A percentile compares a stretch with the other conserved stretches of the same genome.
Conservation (phyloP, 2,113 vertebrate species). For the Arvicanthis niloticus region DNA sequence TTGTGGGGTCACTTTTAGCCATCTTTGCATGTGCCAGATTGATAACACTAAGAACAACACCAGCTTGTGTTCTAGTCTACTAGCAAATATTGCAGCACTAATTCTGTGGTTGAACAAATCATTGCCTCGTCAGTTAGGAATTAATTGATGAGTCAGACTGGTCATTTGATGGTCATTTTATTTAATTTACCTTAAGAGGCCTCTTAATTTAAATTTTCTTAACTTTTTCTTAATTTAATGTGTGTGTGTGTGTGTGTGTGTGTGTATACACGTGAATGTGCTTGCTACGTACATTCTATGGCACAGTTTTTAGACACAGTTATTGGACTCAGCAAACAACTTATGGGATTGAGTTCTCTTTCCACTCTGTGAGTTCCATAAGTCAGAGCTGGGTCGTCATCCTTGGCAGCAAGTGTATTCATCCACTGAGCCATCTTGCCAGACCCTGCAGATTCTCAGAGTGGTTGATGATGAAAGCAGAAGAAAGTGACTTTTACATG, state of each 20-base stretch:
- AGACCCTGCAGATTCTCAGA: neutral
- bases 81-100: neutral
- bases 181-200: conserved; percentile 35
- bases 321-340: neutral
- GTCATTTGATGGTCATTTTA: neutral
- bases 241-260: neutral
- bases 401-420: neutral
- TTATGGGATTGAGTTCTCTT: neutral
- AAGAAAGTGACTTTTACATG: neutral
- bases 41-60: neutral
- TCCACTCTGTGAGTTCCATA: neutral
- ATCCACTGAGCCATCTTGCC: too few relatives aligned
- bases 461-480: conserved; percentile 35
- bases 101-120: neutral
- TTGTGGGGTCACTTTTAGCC: too few relatives aligned
- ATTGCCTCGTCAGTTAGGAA: neutral
- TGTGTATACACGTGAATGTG: too few relatives aligned
- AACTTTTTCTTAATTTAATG: neutral
- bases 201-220: neutral
- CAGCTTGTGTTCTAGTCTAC: neutral
- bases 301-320: neutral
- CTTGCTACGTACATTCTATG: neutral
- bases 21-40: too few relatives aligned
- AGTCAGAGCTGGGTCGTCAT: neutral
- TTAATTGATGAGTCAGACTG: neutral